Base-by-base conservation (phyloP, 2,113 vertebrate species). In the Vanacampus margaritifer region DNA sequence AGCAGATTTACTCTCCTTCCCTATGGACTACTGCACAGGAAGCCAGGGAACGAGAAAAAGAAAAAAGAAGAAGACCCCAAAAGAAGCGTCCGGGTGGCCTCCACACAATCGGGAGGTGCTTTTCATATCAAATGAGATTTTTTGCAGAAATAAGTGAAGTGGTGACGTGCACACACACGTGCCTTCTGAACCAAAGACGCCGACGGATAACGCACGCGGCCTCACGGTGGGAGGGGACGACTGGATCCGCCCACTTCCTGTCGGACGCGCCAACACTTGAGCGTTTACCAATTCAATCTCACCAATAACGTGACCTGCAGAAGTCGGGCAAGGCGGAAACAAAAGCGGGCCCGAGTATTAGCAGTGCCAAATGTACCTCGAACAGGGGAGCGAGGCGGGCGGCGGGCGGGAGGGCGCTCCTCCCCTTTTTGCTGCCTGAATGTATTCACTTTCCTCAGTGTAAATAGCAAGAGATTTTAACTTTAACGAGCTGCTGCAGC, bases 351-450 rank as follows among this genome's bases (percentile, higher is more conserved):
- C 28, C 24, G 57, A 72, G 73, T 72, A 65, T 81, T 76, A 85
- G 81, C 77, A 76, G 89, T 93, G 90, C 92, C 90, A 92, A 91
- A 89, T 56, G 87, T 91, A 91, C 91, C 91, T 92, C 90, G 79
- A 68, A 46, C 26, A 67, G 67, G 67, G 69, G 73, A 78, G n/a
- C n/a, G 69, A 68, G 65, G 65, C 46, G 16, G 28, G 2, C 28
- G 28, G 28, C 28, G 28, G 28, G 28, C 28, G 28, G 28, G 28
- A 2, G 28, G 28, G 0, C n/a, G 50, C 76, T 74, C 80, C 76
- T 75, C 81, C 79, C 69, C 74, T 69, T 73, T 43, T 81, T 84
- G 82, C 81, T 83, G 84, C 81, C 88, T 91, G 91, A 93, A 93
- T 93, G 92, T 93, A 92, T 91, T 91, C 82, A 84, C 76, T 60